Evolutionary conservation across 1,140 invertebrate species (phyloP).

Genomic region (Drosophila malerkotliana): DNA sequence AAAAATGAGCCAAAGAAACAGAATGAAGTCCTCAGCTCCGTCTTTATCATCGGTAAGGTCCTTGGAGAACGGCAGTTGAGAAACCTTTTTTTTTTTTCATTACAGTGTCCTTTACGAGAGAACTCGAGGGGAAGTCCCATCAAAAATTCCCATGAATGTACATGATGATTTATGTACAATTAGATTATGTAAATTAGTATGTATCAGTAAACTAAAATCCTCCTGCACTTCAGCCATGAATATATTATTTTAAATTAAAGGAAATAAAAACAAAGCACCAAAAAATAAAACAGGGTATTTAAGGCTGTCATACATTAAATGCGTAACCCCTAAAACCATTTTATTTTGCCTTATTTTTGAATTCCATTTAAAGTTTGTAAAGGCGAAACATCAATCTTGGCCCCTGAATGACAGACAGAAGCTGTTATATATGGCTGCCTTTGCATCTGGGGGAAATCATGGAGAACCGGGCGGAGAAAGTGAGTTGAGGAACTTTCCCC

Average conservation of each 20-base stretch:
- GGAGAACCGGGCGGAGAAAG: conserved; percentile 8
- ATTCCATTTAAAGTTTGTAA: conserved; percentile 73
- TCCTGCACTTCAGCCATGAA: too few relatives aligned
- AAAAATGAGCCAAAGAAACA: conserved; percentile 56
- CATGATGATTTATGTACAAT: not conserved
- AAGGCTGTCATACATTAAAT: not conserved
- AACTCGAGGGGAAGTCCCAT: conserved; percentile 1
- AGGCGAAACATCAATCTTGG: conserved; percentile 71
- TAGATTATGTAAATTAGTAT: not conserved
- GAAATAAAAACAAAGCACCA: not conserved
- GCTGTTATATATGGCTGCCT: conserved; percentile 52
- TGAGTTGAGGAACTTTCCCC: conserved; percentile 12
- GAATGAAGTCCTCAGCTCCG: conserved; percentile 34
- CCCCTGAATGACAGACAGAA: conserved; percentile 57
- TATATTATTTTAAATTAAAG: not conserved
- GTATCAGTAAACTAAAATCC: not conserved
- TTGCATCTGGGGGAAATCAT: conserved; percentile 7
- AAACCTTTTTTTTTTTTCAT: conserved; percentile 11
- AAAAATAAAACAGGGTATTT: conserved; percentile 10
- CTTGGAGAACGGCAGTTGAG: not conserved
- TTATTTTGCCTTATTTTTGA: conserved; percentile 48
- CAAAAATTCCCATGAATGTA: not conserved
- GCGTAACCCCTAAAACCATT: conserved; percentile 1
- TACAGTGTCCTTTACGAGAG: not conserved
- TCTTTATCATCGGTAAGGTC: conserved; percentile 23